These are phyloP conservation scores for Vimba vimba DNA, from an alignment of 2,113 vertebrate species.

Conservation along the genomic window DNA sequence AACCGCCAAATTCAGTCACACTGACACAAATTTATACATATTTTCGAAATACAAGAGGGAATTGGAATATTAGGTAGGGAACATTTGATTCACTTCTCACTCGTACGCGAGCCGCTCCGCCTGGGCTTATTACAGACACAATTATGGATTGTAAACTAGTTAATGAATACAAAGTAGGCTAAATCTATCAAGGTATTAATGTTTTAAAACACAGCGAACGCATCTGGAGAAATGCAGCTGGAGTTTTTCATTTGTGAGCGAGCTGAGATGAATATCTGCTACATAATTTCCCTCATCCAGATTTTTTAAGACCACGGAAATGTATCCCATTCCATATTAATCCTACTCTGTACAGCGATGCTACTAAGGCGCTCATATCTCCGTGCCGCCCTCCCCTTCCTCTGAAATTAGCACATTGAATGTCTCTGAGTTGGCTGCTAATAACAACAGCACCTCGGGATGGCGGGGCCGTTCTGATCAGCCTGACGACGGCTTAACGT, in stretches of 20 bases:
- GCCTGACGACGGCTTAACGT: constrained; percentile 47
- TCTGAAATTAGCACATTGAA: constrained; percentile 63
- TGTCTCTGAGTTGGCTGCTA: constrained; percentile 55
- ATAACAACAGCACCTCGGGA: constrained; percentile 47
- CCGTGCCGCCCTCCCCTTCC: constrained; percentile 18
- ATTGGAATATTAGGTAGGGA: constrained; percentile 20
- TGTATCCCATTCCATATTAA: constrained; percentile 73
- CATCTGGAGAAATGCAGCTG: constrained; percentile 26
- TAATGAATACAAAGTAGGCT: constrained; percentile 48
- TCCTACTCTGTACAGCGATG: constrained; percentile 61
- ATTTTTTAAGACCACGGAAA: constrained; percentile 65
- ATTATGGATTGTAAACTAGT: constrained; percentile 36
- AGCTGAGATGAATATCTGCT: constrained; percentile 53
- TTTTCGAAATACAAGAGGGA: constrained; percentile 9
- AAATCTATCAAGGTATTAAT: constrained; percentile 43
- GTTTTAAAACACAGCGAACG: constrained; percentile 37
- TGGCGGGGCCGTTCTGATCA: constrained; percentile 40
- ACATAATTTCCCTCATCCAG: constrained; percentile 55
- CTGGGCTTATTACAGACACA: constrained; percentile 23
- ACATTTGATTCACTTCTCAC: not conserved
- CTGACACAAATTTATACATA: not conserved
- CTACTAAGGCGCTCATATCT: constrained; percentile 65
- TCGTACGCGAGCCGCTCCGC: not conserved
- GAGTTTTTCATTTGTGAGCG: constrained; percentile 31
- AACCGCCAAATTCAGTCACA: not conserved